Percentiles rank a stretch among this genome's conserved stretches.
These are phyloP conservation scores for Borostomias antarcticus DNA, from an alignment of 2,797 vertebrate species.

Conservation along the genomic window DNA sequence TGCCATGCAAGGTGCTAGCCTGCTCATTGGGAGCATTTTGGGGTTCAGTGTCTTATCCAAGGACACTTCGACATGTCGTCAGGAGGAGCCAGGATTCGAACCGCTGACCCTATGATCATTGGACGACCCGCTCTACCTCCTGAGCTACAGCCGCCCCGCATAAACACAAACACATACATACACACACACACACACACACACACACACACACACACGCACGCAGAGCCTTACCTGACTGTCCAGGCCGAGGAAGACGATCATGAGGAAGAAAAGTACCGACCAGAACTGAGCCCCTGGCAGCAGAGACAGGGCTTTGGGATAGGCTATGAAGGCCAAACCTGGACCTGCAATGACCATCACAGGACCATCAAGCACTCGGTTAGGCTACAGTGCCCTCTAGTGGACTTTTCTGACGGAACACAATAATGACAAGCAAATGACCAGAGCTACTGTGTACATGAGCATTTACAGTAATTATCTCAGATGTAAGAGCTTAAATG, in stretches of 20 bases:
- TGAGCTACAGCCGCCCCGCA: too few relatives aligned
- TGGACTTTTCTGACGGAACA: slow-evolving; percentile 24
- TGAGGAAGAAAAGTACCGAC: slow-evolving; percentile 93
- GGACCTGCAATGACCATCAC: slow-evolving; percentile 73
- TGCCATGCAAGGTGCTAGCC: too few relatives aligned
- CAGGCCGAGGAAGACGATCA: slow-evolving; percentile 88
- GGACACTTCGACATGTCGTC: too few relatives aligned
- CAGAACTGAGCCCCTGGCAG: slow-evolving; percentile 87
- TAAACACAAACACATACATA: neutral
- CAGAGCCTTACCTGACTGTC: slow-evolving; percentile 84
- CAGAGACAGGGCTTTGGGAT: slow-evolving; percentile 85
- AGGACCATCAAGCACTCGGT: neutral
- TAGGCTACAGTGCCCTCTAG: slow-evolving; percentile 38
- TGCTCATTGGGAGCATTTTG: too few relatives aligned
- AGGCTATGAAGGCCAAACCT: slow-evolving; percentile 85
- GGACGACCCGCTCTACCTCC: too few relatives aligned
- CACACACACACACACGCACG: neutral
- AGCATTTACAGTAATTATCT: too few relatives aligned
- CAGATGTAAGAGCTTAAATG: too few relatives aligned
- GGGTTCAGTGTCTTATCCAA: too few relatives aligned
- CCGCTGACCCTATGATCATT: too few relatives aligned
- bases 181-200: neutral
- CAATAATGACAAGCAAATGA: too few relatives aligned
- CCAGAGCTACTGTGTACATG: too few relatives aligned
- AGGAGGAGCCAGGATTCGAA: too few relatives aligned